Conservation (phyloP, 1,140 invertebrate genomes). For the Ephestia elutella region DNA sequence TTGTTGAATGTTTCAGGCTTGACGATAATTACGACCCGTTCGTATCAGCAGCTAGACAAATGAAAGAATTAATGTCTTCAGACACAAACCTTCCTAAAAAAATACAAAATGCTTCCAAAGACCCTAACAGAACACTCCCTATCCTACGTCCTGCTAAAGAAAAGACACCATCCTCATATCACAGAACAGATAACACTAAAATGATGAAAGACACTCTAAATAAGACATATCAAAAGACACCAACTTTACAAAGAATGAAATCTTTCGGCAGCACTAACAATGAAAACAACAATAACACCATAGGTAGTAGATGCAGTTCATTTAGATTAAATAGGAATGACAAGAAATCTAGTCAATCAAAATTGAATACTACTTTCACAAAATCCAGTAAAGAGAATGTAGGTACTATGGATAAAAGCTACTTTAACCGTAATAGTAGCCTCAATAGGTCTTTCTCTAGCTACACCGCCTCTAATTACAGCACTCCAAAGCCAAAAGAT, state of each 20-base stretch:
- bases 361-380: conserved; percentile 65
- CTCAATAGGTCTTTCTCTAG: conserved; percentile 66
- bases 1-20: conserved; percentile 50
- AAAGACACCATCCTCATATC: conserved; percentile 36
- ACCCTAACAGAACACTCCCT: conserved; percentile 60
- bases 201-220: conserved; percentile 68
- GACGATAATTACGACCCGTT: conserved; percentile 70
- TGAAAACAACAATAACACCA: conserved; percentile 49
- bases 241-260: conserved; percentile 68
- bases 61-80: conserved; percentile 72
- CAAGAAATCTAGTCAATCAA: conserved; percentile 55
- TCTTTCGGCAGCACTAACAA: conserved; percentile 67
- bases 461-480: conserved; percentile 57
- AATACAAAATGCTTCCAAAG: conserved; percentile 50
- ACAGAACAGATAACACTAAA: conserved; percentile 53
- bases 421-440: conserved; percentile 52
- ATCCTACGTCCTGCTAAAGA: conserved; percentile 51
- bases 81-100: conserved; percentile 68
- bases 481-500: conserved; percentile 64
- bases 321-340: conserved; percentile 65
- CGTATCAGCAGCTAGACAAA: conserved; percentile 69
- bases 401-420: conserved; percentile 48
- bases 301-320: conserved; percentile 63
- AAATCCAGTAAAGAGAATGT: conserved; percentile 70
- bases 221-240: conserved; percentile 69